Evolutionary conservation across 37 sponge, comb jelly and placozoan species (phyloP), one percentile per base, ranked within the genome.

Genomic region (Ephydatia muelleri): DNA sequence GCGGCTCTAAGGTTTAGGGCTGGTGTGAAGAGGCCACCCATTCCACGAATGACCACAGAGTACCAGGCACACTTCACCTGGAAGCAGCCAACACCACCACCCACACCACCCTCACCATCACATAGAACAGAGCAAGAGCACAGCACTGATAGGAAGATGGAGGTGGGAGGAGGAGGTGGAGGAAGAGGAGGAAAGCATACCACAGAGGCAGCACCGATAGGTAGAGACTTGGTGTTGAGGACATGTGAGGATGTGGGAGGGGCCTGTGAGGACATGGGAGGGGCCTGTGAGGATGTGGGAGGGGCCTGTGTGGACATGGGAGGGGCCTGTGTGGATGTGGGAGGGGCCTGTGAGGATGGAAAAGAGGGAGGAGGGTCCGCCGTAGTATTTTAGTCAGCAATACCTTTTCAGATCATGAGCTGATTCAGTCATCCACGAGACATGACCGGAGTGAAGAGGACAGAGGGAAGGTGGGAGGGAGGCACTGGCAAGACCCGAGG

Each of bases 21-120:
- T 28, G 87, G 91, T 0, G 66, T 65, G 2, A 68, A 86, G 16
- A 71, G 86, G 1, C 73, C 36, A 0, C 37, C 38, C 64, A 39
- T 35, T 2, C 21, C 2, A 2, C 13, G 36, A 21, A 40, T 49
- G 37, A 78, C 86, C 4, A 86, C 83, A 65, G 83, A 49, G 32
- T 91, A 91, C 82, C 82, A 86, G 80, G 25, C 78, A 9, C 76
- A 91, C 38, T 91, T 77, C 66, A 38, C 70, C 0, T 77, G 79
- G 83, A 76, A 81, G 57, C 6, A 2, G 22, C 84, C 74, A 0
- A 48, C 1, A 8, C 75, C 16, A 22, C 1, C 29, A 2, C 49
- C 66, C 2, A 19, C 90, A 14, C 85, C 85, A 26, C 8, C 47
- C 47, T 8, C n/a, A n/a, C n/a, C n/a, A n/a, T n/a, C n/a, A n/a